Evolutionary conservation across 2,113 vertebrate genomes (phyloP).

Genomic region (Dipodomys spectabilis): DNA sequence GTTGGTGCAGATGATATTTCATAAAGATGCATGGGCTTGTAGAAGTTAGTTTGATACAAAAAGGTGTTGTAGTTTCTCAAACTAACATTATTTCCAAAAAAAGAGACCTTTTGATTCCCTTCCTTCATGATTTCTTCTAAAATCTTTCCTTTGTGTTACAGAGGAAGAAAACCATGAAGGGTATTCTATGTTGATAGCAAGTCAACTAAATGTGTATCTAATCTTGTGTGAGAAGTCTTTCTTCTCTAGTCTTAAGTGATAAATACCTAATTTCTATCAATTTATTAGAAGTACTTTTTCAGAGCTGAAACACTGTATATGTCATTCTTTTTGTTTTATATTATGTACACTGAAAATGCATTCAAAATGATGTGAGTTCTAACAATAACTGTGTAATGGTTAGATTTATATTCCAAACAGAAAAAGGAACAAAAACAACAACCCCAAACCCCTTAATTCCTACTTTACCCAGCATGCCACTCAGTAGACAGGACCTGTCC

Average conservation of each 20-base stretch:
- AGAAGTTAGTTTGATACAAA: not conserved
- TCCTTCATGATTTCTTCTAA: not conserved
- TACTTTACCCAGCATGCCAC: not conserved
- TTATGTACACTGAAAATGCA: not conserved
- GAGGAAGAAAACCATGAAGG: not conserved
- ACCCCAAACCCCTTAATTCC: not conserved
- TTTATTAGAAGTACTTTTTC: constrained; percentile 10
- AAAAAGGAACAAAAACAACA: not conserved
- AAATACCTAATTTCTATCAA: not conserved
- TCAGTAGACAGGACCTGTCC: not conserved
- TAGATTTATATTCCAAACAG: not conserved
- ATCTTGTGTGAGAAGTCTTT: not conserved
- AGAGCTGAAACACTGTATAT: not conserved
- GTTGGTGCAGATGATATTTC: not conserved
- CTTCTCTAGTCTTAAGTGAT: not conserved
- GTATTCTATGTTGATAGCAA: not conserved
- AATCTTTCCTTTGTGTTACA: not conserved
- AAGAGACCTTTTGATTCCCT: not conserved
- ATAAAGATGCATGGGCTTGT: not conserved
- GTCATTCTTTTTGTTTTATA: not conserved
- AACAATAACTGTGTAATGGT: not conserved
- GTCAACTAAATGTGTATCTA: not conserved
- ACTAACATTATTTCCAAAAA: not conserved
- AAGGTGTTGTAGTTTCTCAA: not conserved
- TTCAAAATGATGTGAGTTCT: not conserved